Base-by-base conservation (phyloP, 2,113 vertebrate genomes). In the Myotis brandtii region DNA sequence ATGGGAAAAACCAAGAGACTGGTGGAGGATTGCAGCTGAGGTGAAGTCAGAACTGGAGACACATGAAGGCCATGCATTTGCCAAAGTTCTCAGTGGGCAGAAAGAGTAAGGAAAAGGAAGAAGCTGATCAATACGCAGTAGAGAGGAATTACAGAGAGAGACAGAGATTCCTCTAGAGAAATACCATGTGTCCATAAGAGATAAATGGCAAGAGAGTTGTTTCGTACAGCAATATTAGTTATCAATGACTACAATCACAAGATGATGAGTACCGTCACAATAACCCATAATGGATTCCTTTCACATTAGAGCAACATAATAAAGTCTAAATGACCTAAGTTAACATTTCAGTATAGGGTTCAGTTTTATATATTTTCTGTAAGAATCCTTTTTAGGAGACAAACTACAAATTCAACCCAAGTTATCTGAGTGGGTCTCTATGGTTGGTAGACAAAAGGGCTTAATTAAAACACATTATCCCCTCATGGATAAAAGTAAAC, bases 401-500 rank as follows among this genome's bases (percentile, higher is more conserved):
- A 90, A 93, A 95, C 34, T 89, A 92, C 34, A 95, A 91, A 81
- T 80, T 95, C 67, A 87, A 34, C 90, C 3, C 34, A 56, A 80
- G 81, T 66, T 72, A 80, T 70, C 18, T 77, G 46, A 90, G 46
- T 81, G 34, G 23, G 59, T 95, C 48, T 88, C 87, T 92, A 70
- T 16, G 62, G 70, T 75, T 80, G 8, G 13, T 94, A 86, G 77
- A 96, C 25, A 70, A 95, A 87, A 91, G 50, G 21, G 43, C 48
- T 91, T 87, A 83, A 79, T 91, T 88, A 82, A 92, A 96, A 76
- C n/a, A 95, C 81, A 92, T 79, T 82, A 97, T 82, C 25, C 37
- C 23, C 32, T 85, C 34, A 34, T 52, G 81, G 73, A 90, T 94
- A 90, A 64, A 93, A 93, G 77, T 86, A 82, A 95, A 89, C 48